Conservation (phyloP, 2,797 vertebrate species). For the Smutsia temminckii region DNA sequence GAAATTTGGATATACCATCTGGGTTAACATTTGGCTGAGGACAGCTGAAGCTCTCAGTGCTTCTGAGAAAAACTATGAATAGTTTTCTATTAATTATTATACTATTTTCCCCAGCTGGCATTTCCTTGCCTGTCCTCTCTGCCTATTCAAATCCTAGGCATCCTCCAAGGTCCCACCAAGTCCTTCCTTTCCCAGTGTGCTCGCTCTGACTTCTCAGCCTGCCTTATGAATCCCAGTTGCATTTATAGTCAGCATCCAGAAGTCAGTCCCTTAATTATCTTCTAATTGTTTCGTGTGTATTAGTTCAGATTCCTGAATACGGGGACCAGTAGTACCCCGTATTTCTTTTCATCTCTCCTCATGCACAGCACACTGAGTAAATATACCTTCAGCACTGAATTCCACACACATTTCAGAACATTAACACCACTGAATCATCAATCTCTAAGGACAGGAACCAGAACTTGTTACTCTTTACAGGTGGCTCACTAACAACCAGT, state of each 20-base stretch:
- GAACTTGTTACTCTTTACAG: not conserved
- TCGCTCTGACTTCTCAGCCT: not conserved
- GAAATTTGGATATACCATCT: conserved; percentile 77
- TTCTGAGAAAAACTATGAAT: conserved; percentile 74
- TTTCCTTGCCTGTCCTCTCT: conserved; percentile 46
- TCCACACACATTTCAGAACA: not conserved
- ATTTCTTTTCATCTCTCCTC: not conserved
- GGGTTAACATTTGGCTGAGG: conserved; percentile 78
- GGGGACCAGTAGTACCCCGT: not conserved
- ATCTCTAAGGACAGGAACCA: not conserved
- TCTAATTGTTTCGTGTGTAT: not conserved
- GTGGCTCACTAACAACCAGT: not conserved
- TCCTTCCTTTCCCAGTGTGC: not conserved
- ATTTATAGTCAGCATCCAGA: not conserved
- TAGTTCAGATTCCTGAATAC: not conserved
- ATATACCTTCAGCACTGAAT: not conserved
- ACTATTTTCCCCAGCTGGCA: conserved; percentile 72
- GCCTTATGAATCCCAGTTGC: not conserved
- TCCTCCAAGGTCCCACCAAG: not conserved
- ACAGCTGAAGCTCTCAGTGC: conserved; percentile 75
- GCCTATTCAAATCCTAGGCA: conserved; percentile 23
- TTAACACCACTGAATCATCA: not conserved
- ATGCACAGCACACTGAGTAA: not conserved
- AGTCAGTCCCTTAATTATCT: not conserved
- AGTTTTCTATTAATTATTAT: conserved; percentile 76